Percentiles rank a stretch among this genome's conserved stretches.
Evolutionary conservation across 2,888 invertebrate species (phyloP).

Genomic region (Oligia latruncula): DNA sequence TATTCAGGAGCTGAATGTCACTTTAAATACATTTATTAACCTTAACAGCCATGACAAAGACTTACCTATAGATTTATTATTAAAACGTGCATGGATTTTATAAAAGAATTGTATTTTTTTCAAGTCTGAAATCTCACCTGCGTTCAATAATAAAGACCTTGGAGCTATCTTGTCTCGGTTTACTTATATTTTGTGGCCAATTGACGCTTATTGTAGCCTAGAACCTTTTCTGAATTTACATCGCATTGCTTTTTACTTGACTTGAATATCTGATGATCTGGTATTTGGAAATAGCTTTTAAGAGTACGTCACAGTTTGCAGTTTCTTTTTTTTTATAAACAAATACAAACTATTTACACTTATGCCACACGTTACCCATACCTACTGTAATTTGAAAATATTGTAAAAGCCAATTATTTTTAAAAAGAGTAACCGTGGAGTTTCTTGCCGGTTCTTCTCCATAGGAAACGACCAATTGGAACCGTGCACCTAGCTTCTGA

Average conservation of each 20-base stretch:
- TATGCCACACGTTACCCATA: too few relatives aligned
- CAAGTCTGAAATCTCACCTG: background rate
- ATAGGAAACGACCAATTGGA: too few relatives aligned
- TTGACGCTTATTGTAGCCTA: constrained; percentile 29
- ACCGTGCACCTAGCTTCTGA: too few relatives aligned
- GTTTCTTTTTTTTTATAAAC: too few relatives aligned
- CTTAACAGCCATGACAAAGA: background rate
- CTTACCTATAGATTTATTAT: constrained; percentile 18
- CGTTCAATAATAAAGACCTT: constrained; percentile 31
- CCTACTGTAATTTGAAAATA: too few relatives aligned
- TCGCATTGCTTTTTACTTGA: constrained; percentile 20
- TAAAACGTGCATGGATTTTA: constrained; percentile 13
- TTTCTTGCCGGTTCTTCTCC: too few relatives aligned
- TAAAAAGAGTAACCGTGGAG: too few relatives aligned
- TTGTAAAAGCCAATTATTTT: too few relatives aligned
- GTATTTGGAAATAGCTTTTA: background rate
- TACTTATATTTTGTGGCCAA: constrained; percentile 42
- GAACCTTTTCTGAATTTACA: constrained; percentile 26
- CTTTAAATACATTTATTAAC: background rate
- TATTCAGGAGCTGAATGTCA: background rate
- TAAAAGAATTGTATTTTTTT: constrained; percentile 16
- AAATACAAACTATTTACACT: too few relatives aligned
- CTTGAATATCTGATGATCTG: background rate
- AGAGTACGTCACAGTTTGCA: too few relatives aligned
- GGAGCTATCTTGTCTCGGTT: constrained; percentile 21